These are phyloP conservation scores for Pomatorhinus ruficollis DNA, from an alignment of 2,113 vertebrate species.

Conservation along the genomic window DNA sequence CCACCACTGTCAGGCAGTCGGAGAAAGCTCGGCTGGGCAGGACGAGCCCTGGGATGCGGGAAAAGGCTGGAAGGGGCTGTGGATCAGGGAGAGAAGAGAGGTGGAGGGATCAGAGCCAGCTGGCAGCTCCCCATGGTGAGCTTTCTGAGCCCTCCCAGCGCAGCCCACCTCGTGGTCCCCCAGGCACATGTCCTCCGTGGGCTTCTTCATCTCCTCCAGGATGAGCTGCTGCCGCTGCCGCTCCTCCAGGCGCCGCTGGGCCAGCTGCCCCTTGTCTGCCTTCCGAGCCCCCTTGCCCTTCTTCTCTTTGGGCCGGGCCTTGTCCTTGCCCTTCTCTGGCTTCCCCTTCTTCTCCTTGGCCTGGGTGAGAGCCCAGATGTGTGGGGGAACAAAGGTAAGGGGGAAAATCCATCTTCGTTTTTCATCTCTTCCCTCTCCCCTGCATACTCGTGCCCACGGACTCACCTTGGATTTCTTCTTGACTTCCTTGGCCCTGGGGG, in stretches of 20 bases:
- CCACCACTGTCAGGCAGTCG: slow-evolving; percentile 87
- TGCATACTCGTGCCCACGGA: accelerated
- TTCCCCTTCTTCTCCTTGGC: slow-evolving; percentile 79
- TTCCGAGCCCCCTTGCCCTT: slow-evolving; percentile 81
- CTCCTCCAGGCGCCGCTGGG: slow-evolving; percentile 87
- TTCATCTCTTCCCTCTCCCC: not conserved
- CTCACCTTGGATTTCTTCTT: slow-evolving; percentile 87
- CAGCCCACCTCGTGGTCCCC: slow-evolving; percentile 87
- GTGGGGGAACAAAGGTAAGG: not conserved
- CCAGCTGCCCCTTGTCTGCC: slow-evolving; percentile 77
- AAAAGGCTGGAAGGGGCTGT: slow-evolving; percentile 87
- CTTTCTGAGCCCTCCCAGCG: accelerated
- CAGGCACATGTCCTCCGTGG: slow-evolving; percentile 94
- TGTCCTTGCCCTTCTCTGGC: slow-evolving; percentile 62
- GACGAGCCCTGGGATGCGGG: slow-evolving; percentile 86
- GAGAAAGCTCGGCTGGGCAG: slow-evolving; percentile 87
- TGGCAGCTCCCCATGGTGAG: accelerated
- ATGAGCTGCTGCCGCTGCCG: slow-evolving; percentile 90
- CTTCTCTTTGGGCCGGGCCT: slow-evolving; percentile 74
- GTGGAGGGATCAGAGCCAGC: not conserved
- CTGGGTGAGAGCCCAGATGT: not conserved
- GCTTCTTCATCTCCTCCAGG: slow-evolving; percentile 94
- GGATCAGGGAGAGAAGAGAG: not conserved
- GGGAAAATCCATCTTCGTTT: not conserved
- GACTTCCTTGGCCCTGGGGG: slow-evolving; percentile 78